Evolutionary conservation across 2,113 vertebrate genomes (phyloP).

Genomic region (Grallaria varia): DNA sequence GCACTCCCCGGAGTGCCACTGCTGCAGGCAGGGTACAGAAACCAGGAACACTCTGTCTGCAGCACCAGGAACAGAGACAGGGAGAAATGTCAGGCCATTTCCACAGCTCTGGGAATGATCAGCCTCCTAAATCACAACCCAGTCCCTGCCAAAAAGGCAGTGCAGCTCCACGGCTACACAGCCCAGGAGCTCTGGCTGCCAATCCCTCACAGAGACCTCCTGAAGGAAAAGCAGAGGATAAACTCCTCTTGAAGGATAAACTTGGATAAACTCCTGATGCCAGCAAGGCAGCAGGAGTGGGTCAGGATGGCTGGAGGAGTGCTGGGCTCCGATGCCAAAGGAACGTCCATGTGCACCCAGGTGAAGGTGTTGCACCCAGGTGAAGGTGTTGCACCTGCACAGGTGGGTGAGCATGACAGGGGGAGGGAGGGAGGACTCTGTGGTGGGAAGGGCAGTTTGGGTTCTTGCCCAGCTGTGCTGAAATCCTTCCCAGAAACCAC

Average conservation of each 20-base stretch:
- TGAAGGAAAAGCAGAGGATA: not conserved
- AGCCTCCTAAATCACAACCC: not conserved
- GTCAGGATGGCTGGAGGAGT: not conserved
- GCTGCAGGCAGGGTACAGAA: constrained; percentile 7
- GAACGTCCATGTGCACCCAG: fast-evolving
- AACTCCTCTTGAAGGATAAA: too few relatives aligned
- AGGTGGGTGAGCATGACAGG: too few relatives aligned
- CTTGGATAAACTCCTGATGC: not conserved
- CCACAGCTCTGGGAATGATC: not conserved
- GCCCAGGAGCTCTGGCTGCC: not conserved
- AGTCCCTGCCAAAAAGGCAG: fast-evolving
- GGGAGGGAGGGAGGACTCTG: not conserved
- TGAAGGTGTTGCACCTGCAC: not conserved
- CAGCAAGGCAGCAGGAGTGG: not conserved
- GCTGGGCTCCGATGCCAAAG: not conserved
- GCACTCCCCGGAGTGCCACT: not conserved
- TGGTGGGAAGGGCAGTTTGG: not conserved
- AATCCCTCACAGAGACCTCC: not conserved
- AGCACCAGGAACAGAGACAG: not conserved
- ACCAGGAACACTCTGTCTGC: not conserved
- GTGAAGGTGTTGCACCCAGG: not conserved
- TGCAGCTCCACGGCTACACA: not conserved
- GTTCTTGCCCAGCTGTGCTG: not conserved
- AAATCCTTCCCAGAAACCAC: not conserved
- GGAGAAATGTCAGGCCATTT: constrained; percentile 8